These are phyloP conservation scores for Fregata magnificens DNA, from an alignment of 2,113 vertebrate genomes.

Conservation along the genomic window DNA sequence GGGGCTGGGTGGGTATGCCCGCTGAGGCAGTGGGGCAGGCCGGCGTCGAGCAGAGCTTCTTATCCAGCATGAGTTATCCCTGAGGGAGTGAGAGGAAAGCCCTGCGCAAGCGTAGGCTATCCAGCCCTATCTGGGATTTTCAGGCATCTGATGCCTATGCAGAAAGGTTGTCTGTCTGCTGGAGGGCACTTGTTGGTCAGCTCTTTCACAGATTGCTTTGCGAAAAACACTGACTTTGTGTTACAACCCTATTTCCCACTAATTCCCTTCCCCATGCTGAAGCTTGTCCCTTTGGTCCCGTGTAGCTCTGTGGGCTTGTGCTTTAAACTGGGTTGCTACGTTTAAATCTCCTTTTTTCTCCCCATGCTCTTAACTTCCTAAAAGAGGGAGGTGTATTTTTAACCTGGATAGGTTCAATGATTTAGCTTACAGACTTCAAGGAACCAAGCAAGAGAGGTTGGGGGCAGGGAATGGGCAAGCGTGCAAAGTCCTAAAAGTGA, in stretches of 20 bases:
- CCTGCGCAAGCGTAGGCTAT: fast-evolving
- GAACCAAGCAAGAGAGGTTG: neutral
- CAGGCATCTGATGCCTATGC: neutral
- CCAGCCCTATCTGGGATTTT: fast-evolving
- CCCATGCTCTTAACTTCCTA: neutral
- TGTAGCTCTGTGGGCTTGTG: neutral
- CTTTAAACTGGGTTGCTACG: neutral
- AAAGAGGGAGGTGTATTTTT: neutral
- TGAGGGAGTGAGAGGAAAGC: too few species aligned
- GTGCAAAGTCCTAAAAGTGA: neutral
- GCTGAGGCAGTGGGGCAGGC: neutral
- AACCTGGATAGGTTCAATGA: neutral
- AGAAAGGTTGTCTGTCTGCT: neutral
- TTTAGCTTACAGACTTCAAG: neutral
- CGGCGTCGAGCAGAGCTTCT: neutral
- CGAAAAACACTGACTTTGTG: neutral
- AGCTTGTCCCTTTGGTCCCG: neutral
- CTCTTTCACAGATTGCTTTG: neutral
- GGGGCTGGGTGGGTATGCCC: too few species aligned
- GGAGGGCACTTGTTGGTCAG: neutral
- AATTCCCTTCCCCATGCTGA: neutral
- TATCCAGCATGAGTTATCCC: fast-evolving
- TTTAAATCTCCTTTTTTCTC: neutral
- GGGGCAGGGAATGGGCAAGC: neutral
- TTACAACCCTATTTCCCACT: neutral